These are phyloP conservation scores for Drosophila saltans DNA, from an alignment of 1,140 invertebrate genomes.

Conservation along the genomic window DNA sequence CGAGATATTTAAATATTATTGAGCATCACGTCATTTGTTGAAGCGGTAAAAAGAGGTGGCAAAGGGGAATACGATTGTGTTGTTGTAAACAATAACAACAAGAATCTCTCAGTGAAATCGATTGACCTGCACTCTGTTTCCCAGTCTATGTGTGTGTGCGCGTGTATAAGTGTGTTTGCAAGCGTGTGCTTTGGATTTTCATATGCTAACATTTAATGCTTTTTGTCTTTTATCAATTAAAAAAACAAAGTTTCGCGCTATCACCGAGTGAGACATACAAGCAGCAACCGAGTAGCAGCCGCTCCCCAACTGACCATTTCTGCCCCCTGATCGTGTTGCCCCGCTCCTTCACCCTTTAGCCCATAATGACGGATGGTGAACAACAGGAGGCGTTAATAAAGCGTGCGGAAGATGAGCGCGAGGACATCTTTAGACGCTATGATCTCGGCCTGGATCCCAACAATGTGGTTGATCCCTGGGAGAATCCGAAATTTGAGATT, in stretches of 20 bases:
- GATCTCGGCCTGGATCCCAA: constrained; percentile 94
- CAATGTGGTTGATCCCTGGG: constrained; percentile 97
- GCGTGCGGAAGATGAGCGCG: constrained; percentile 94
- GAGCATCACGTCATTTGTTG: constrained; percentile 70
- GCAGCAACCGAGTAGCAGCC: constrained; percentile 47
- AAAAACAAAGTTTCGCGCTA: constrained; percentile 67
- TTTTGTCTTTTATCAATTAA: constrained; percentile 47
- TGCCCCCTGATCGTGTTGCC: background rate
- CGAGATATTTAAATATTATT: constrained; percentile 44
- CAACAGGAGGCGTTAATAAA: constrained; percentile 86
- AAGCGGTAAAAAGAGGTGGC: background rate
- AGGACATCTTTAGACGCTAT: constrained; percentile 97
- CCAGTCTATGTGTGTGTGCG: constrained; percentile 4
- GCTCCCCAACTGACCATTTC: constrained; percentile 51
- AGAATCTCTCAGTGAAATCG: constrained; percentile 55
- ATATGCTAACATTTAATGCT: constrained; percentile 54
- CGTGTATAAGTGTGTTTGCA: background rate
- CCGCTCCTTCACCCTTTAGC: constrained; percentile 23
- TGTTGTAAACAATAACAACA: constrained; percentile 13
- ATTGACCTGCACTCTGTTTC: constrained; percentile 49
- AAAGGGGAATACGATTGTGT: constrained; percentile 27
- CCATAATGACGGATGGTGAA: constrained; percentile 68
- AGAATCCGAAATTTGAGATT: constrained; percentile 97
- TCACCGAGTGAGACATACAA: constrained; percentile 45
- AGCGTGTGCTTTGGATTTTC: constrained; percentile 39